Base-by-base conservation (phyloP, 1,140 invertebrate species). In the Riptortus pedestris region DNA sequence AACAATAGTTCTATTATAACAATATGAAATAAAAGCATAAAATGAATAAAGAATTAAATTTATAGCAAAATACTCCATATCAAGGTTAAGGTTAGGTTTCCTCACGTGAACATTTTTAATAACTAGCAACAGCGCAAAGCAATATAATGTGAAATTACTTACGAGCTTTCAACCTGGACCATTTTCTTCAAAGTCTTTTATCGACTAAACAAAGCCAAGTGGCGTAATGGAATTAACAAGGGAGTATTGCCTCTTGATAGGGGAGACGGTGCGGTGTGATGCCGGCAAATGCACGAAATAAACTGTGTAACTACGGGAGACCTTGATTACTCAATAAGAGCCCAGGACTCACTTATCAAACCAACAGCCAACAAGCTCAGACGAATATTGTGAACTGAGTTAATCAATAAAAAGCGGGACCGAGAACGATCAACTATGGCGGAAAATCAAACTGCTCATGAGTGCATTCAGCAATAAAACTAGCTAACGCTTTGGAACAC, bases 331-430 rank as follows among this genome's bases (percentile, higher is more conserved):
- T 1, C 14, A 27, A 12, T 16, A 2, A 0, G 4, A 14, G 24
- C 22, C 22, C 22, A 24, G 4, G 18, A 26, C 12, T 55, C n/a
- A n/a, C n/a, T n/a, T n/a, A n/a, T n/a, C n/a, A n/a, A n/a, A n/a
- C n/a, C n/a, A n/a, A n/a, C n/a, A n/a, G n/a, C n/a, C n/a, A n/a
- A n/a, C n/a, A n/a, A n/a, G n/a, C n/a, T n/a, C n/a, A n/a, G n/a
- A n/a, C n/a, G n/a, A n/a, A n/a, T n/a, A n/a, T n/a, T n/a, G n/a
- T n/a, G n/a, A n/a, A n/a, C n/a, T n/a, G n/a, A n/a, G 16, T 55
- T 24, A 55, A 55, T 55, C 51, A 55, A 55, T 55, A 55, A 55
- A 55, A 24, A 55, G 51, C 51, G 51, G 51, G 51, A 55, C 22
- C 18, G 20, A 24, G 51, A 16, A 55, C 20, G 26, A 55, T 24